These are phyloP conservation scores for Fundulus diaphanus DNA, from an alignment of 2,797 vertebrate species.

Conservation along the genomic window DNA sequence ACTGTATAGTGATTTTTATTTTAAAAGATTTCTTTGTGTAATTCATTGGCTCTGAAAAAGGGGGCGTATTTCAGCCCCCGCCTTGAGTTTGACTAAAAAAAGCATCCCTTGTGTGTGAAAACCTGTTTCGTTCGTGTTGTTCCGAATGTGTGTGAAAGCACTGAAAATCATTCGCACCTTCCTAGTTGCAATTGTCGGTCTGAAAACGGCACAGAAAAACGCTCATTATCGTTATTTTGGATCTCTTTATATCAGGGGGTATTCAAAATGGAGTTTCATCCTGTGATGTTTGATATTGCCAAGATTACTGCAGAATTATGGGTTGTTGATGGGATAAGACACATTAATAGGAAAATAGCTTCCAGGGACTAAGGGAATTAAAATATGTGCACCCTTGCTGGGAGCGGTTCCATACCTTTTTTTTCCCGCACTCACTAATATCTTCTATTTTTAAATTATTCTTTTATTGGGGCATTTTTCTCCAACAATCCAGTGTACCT, in stretches of 20 bases:
- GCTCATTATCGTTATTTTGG: neutral
- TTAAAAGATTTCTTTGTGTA: constrained; percentile 35
- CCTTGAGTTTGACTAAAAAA: constrained; percentile 1
- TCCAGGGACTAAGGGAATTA: constrained; percentile 17
- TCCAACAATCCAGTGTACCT: constrained; percentile 9
- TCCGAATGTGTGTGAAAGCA: constrained; percentile 36
- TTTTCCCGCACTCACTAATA: neutral
- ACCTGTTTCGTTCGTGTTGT: constrained; percentile 28
- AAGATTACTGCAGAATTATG: constrained; percentile 28
- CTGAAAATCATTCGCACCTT: constrained; percentile 16
- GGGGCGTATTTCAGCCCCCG: constrained; percentile 17
- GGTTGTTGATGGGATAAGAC: constrained; percentile 14
- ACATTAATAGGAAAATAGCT: constrained; percentile 37
- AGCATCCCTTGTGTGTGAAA: constrained; percentile 39
- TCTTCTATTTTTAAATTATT: neutral
- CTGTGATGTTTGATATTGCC: neutral
- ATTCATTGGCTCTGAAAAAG: constrained; percentile 45
- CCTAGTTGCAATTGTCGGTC: constrained; percentile 7
- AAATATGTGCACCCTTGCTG: constrained; percentile 23
- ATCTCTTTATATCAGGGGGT: constrained; percentile 19
- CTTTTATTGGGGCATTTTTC: neutral
- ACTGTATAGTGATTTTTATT: constrained; percentile 57
- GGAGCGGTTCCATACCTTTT: constrained; percentile 8
- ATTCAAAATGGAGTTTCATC: constrained; percentile 2
- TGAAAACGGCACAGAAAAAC: neutral